Evolutionary conservation across 2,113 vertebrate genomes (phyloP).

Genomic region (Colaptes auratus): DNA sequence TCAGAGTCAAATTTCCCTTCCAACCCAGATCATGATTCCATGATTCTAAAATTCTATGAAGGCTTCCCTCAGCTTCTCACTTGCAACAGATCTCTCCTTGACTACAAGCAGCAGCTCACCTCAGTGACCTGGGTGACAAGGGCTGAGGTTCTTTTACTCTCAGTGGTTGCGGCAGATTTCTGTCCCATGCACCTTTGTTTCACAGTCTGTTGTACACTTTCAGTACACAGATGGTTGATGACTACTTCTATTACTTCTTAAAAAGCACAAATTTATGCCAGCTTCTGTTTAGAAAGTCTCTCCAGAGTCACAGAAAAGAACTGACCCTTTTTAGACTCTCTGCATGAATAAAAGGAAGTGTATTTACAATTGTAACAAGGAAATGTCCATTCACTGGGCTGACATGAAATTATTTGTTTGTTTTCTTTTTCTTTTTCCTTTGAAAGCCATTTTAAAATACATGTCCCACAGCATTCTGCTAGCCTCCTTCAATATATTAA

Average conservation of each 20-base stretch:
- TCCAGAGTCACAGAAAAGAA: neutral
- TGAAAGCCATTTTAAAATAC: neutral
- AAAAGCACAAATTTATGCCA: neutral
- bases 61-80: neutral
- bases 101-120: accelerated
- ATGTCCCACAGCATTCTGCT: neutral
- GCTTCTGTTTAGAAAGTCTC: neutral
- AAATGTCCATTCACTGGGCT: neutral
- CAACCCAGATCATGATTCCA: too few relatives aligned
- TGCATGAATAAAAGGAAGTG: neutral
- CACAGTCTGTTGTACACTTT: accelerated
- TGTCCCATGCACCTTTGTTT: neutral
- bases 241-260: neutral
- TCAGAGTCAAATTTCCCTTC: neutral
- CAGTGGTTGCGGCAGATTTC: too few relatives aligned
- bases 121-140: too few relatives aligned
- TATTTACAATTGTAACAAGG: neutral
- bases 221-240: neutral
- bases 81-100: neutral
- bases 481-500: neutral
- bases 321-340: neutral
- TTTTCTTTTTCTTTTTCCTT: neutral
- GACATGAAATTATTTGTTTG: neutral
- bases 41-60: too few relatives aligned
- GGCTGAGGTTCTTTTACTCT: neutral